Evolutionary conservation across 2,113 vertebrate species (phyloP).

Genomic region (Mobula hypostoma): DNA sequence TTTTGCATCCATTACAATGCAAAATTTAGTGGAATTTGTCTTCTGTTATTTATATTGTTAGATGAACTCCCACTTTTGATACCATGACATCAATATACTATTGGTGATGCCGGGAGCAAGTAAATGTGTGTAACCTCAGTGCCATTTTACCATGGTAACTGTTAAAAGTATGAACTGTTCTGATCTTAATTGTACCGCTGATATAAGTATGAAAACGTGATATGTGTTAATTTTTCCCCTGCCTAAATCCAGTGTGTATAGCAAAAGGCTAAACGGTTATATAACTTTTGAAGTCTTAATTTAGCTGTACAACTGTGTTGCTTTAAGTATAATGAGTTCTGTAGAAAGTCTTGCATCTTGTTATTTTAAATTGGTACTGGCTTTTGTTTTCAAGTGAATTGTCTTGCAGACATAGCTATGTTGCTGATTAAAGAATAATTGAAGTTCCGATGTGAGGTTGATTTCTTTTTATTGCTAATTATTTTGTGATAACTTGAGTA

Average conservation of each 20-base stretch:
- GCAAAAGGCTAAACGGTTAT: not conserved
- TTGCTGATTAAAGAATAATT: slow-evolving; percentile 23
- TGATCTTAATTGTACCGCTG: not conserved
- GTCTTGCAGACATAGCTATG: not conserved
- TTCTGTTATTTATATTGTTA: not conserved
- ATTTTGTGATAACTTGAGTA: not conserved
- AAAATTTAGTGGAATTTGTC: not conserved
- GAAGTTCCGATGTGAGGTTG: not conserved
- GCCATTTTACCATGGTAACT: not conserved
- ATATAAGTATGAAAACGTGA: not conserved
- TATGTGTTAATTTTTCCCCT: not conserved
- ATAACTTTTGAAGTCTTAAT: not conserved
- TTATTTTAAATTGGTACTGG: not conserved
- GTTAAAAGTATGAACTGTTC: not conserved
- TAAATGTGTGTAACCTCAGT: not conserved
- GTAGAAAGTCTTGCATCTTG: not conserved
- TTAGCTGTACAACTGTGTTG: not conserved
- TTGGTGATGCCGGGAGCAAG: no score
- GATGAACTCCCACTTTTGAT: not conserved
- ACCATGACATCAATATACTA: not conserved
- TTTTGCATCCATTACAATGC: not conserved
- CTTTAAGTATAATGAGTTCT: slow-evolving; percentile 16
- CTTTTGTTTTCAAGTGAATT: slow-evolving; percentile 21
- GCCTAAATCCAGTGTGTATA: not conserved
- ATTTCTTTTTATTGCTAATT: not conserved